These are phyloP conservation scores for Pelvicachromis taeniatus DNA, from an alignment of 2,113 vertebrate species.

Conservation along the genomic window DNA sequence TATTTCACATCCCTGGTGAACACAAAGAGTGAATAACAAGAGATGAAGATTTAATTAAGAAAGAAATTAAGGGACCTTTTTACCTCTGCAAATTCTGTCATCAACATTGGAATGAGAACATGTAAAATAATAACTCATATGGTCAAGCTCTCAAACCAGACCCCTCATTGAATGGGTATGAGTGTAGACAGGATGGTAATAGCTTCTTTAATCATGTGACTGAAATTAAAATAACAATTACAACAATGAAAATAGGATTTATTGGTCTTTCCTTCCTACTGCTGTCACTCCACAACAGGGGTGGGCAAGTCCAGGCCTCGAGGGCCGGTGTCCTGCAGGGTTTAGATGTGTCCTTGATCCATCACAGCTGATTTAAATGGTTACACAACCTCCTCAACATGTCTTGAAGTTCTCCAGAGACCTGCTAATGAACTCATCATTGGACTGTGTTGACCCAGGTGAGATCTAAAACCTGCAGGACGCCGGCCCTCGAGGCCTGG, in stretches of 20 bases:
- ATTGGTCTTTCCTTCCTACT: too few relatives aligned
- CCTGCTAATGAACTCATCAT: too few relatives aligned
- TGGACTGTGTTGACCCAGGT: too few relatives aligned
- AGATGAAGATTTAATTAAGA: background rate
- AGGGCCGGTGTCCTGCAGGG: too few relatives aligned
- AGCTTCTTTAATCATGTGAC: background rate
- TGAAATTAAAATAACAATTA: background rate
- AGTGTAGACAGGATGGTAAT: background rate
- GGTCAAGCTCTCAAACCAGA: background rate
- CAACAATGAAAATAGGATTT: background rate
- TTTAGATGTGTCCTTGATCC: too few relatives aligned
- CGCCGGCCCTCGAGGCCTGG: fast-evolving
- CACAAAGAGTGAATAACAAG: background rate
- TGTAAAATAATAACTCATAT: background rate
- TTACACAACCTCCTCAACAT: too few relatives aligned
- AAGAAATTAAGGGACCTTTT: background rate
- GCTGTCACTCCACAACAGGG: too few relatives aligned
- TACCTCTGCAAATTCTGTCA: background rate
- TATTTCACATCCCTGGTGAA: background rate
- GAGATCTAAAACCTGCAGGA: too few relatives aligned
- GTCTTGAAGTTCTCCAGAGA: too few relatives aligned
- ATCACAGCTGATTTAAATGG: too few relatives aligned
- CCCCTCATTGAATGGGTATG: background rate
- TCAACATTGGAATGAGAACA: background rate
- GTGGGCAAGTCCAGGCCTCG: too few relatives aligned